Evolutionary conservation across 1,140 invertebrate genomes (phyloP).

Genomic region (Magallana angulata): DNA sequence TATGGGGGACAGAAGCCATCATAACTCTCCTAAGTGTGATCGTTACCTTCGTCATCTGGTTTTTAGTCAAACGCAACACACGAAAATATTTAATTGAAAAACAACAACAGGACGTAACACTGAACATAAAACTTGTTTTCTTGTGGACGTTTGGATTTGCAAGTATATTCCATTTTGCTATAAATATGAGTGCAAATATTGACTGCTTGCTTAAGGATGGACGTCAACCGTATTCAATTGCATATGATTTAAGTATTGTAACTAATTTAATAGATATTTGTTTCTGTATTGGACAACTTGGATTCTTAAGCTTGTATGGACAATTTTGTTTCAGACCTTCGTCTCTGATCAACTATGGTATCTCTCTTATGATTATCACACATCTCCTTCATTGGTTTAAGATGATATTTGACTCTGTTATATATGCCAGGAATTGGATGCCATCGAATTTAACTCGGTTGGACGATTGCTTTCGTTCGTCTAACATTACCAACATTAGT

Average conservation of each 20-base stretch:
- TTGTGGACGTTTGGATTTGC: not conserved
- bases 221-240: not conserved
- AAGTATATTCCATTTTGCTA: not conserved
- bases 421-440: slow-evolving; percentile 27
- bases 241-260: not conserved
- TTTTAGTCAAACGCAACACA: not conserved
- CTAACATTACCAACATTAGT: not conserved
- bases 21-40: not conserved
- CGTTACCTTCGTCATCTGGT: not conserved
- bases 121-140: not conserved
- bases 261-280: not conserved
- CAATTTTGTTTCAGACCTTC: not conserved
- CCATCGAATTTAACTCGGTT: not conserved
- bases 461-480: not conserved
- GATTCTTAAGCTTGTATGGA: slow-evolving; percentile 3
- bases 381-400: not conserved
- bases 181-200: not conserved
- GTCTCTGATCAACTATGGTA: not conserved
- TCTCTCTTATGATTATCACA: not conserved
- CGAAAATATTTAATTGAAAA: not conserved
- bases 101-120: not conserved
- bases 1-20: slow-evolving; percentile 1
- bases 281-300: not conserved
- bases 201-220: not conserved
- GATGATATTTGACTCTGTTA: slow-evolving; percentile 17